These are phyloP conservation scores for Pollenia griseotomentosa DNA, from an alignment of 2,888 invertebrate species.

Conservation along the genomic window DNA sequence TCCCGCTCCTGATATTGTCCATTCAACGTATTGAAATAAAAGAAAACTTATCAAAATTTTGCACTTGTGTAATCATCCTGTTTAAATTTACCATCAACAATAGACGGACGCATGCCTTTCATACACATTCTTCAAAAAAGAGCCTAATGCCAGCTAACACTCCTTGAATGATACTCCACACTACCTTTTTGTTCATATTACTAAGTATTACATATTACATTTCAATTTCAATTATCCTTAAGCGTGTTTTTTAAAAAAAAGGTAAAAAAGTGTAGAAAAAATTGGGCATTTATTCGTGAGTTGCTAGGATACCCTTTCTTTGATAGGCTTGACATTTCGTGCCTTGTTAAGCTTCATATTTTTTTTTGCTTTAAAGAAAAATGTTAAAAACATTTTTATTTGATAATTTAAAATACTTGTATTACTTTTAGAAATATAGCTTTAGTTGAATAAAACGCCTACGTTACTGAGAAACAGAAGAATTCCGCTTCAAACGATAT, in stretches of 20 bases:
- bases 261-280: conserved; percentile 27
- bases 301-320: conserved; percentile 73
- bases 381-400: not conserved
- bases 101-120: not conserved
- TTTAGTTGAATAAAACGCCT: no score
- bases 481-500: no score
- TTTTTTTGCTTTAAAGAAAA: not conserved
- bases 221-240: conserved; percentile 73
- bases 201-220: conserved; percentile 45
- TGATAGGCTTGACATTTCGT: conserved; percentile 64
- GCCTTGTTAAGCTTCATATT: conserved; percentile 50
- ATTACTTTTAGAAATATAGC: no score
- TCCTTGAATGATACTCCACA: conserved; percentile 21
- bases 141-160: conserved; percentile 35
- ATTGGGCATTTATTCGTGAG: conserved; percentile 44
- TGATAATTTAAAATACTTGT: no score
- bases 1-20: conserved; percentile 10
- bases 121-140: not conserved
- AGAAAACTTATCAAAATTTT: conserved; percentile 71
- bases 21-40: conserved; percentile 18
- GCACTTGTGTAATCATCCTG: conserved; percentile 68
- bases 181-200: not conserved
- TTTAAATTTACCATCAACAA: conserved; percentile 54
- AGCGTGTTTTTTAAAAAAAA: conserved; percentile 54
- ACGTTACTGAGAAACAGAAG: no score